These are phyloP conservation scores for Ptychadena robeensis DNA, from an alignment of 2,797 vertebrate genomes.

Conservation along the genomic window DNA sequence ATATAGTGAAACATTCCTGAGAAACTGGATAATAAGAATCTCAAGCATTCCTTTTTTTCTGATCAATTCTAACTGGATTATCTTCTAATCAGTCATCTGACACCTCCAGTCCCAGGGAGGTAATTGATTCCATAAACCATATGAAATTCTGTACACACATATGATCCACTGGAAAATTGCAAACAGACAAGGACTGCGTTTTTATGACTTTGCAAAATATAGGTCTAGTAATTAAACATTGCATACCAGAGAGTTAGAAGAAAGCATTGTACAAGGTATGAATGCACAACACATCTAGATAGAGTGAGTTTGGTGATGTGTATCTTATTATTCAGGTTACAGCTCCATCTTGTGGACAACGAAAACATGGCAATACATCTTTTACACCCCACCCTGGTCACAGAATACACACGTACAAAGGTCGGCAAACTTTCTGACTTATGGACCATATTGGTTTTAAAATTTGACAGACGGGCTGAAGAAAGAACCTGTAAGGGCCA, in stretches of 20 bases:
- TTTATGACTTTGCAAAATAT: not conserved
- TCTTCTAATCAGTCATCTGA: not conserved
- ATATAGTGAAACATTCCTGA: not conserved
- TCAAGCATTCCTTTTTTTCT: not conserved
- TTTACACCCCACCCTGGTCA: not conserved
- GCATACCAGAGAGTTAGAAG: not conserved
- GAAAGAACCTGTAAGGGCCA: too few species aligned
- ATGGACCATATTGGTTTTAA: too few species aligned
- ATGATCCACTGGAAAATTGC: not conserved
- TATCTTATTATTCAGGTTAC: not conserved
- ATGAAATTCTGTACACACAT: not conserved
- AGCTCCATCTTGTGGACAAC: slow-evolving; percentile 20
- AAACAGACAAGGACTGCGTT: not conserved
- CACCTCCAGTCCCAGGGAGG: not conserved
- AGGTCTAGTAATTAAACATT: not conserved
- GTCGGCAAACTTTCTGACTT: too few species aligned
- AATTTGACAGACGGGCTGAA: too few species aligned
- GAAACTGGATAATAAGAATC: not conserved
- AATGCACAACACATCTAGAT: not conserved
- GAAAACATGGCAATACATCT: not conserved
- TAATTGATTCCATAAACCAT: not conserved
- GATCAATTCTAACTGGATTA: not conserved
- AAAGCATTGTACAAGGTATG: not conserved
- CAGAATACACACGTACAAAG: too few species aligned
- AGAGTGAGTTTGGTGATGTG: not conserved